Evolutionary conservation across 1,140 invertebrate species (phyloP), one percentile per base, ranked within the genome.

Genomic region (Cyclina sinensis): DNA sequence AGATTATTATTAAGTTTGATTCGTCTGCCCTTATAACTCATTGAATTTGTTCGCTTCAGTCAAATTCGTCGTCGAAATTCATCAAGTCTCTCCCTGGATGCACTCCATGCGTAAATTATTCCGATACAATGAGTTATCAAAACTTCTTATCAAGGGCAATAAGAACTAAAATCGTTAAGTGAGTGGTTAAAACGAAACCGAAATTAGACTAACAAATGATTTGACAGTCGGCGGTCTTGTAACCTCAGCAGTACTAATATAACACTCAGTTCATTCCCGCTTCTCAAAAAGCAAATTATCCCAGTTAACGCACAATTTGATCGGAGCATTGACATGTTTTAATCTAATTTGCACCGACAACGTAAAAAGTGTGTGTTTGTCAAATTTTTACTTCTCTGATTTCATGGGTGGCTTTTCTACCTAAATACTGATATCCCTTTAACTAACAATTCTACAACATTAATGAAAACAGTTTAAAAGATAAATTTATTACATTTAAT

Each of bases 171-270:
- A 51, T 54, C 30, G 59, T 32, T 43, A 46, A 51, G 27, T 70
- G 62, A 84, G 82, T 73, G 68, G 62, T 84, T 84, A 84, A 84
- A 84, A 84, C 82, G 82, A 84, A 84, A 84, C 82, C 82, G 35
- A 84, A 84, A 84, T 84, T 84, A 70, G 62, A 70, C 59, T 70
- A 84, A 65, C 62, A 84, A 84, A 54, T 35, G n/a, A 48, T 51
- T 21, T 73, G n/a, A n/a, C 82, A 48, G 82, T 54, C 12, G 4
- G 65, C 24, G 62, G 46, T 46, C 62, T 12, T 16, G n/a, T 46
- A 16, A 39, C 30, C 43, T 35, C 62, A 73, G 46, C 35, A 35
- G 35, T 46, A 27, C 32, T 48, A 73, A 73, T 73, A 84, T n/a
- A 84, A 84, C 82, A 84, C 48, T 37, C 48, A 51, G 43, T 48